Base-by-base conservation (phyloP, 2,888 invertebrate genomes). In the Drosophila putrida region DNA sequence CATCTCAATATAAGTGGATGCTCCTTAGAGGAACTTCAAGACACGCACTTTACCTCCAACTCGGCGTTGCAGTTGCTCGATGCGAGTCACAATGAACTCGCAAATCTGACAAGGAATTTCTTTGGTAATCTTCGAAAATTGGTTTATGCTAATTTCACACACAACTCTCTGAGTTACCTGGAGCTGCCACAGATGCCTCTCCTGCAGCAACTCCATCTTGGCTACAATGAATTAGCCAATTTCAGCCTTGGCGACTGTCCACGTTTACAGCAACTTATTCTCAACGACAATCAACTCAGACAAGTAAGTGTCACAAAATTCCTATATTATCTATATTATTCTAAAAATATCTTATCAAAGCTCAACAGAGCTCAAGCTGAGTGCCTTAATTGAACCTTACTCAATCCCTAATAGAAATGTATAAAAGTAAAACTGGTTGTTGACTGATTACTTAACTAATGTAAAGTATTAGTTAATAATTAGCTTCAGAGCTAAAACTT, bases 1-100 rank as follows among this genome's bases (percentile, higher is more conserved):
- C 43, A 58, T n/a, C 73, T 92, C 2, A 92, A 92, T 60, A 71
- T 92, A 13, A 90, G 91, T 2, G 71, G 74, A 10, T 86, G 86
- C n/a, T 63, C 76, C 13, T 36, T 91, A 50, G 67, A 69, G 4
- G 25, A 60, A 1, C 68, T 92, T 3, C 72, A 78, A 25, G 63
- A 44, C 2, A 71, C 47, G 4, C 82, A 90, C 65, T 90, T 91
- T 71, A 62, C 54, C 1, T 9, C 35, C 10, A 46, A 71, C 0
- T 82, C 81, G 31, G 55, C 69, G 38, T 63, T 92, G 15, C 74
- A 88, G 50, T 38, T 71, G 38, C 65, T 92, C n/a, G 92, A 92
- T 72, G 84, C 82, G 1, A 92, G 91, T 50, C 70, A 85, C 68
- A 92, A 92, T 71, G 60, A 68, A 8, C 67, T 92, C 36, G 27